phyloP scores from a whole-genome alignment of 2,888 invertebrate genomes.

The Azorinus chamasolen region DNA sequence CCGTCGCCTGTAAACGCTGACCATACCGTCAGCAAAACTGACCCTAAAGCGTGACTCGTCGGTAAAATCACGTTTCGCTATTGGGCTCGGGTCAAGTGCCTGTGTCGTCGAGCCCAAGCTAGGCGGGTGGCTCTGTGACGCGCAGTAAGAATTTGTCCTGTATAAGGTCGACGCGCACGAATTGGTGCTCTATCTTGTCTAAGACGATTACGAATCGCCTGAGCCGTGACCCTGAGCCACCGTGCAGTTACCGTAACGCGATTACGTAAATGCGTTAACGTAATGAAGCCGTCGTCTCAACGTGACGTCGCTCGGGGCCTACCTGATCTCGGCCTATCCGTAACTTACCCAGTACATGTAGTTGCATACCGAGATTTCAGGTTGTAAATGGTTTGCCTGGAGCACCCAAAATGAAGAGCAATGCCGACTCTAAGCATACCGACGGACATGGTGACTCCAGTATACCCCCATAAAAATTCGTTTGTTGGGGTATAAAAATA shows the following conservation, averaged over 20 bases:
- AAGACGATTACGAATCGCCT: too few species aligned
- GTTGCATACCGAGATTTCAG: too few species aligned
- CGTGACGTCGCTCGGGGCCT: conserved; percentile 1
- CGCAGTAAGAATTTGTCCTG: conserved; percentile 13
- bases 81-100: conserved; percentile 13
- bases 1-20: conserved; percentile 6
- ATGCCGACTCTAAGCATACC: conserved; percentile 29
- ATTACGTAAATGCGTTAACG: too few species aligned
- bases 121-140: conserved; percentile 11
- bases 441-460: too few species aligned
- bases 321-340: conserved; percentile 7
- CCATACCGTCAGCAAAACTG: conserved; percentile 11
- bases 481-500: too few species aligned
- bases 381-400: conserved; percentile 15
- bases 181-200: too few species aligned
- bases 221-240: too few species aligned
- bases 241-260: too few species aligned
- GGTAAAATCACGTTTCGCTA: too few species aligned
- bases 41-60: conserved; percentile 18
- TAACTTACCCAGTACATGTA: conserved; percentile 5
- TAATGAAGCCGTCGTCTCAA: conserved; percentile 10
- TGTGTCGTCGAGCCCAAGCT: conserved; percentile 26
- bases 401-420: conserved; percentile 25
- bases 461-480: too few species aligned
- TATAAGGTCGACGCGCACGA: too few species aligned